These are phyloP conservation scores for Heliconius hermathena DNA, from an alignment of 1,140 invertebrate genomes.

Conservation along the genomic window DNA sequence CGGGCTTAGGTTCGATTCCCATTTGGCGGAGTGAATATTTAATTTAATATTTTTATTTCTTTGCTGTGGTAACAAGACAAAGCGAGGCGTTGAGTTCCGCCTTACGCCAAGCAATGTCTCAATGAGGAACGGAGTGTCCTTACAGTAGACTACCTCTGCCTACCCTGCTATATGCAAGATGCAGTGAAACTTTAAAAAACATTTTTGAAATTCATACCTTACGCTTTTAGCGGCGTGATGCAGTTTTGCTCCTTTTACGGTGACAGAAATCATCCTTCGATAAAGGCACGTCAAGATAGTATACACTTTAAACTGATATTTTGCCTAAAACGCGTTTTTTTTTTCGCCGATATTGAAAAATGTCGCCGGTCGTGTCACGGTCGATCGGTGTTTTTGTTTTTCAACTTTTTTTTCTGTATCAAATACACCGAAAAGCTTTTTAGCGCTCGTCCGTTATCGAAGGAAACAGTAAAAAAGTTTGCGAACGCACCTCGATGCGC, in stretches of 20 bases:
- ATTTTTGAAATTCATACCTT: slow-evolving; percentile 58
- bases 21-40: not conserved
- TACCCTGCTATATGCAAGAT: not conserved
- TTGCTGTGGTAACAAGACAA: not conserved
- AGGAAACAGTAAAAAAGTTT: slow-evolving; percentile 62
- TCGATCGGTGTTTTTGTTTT: slow-evolving; percentile 52
- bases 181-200: not conserved
- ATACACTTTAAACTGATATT: slow-evolving; percentile 56
- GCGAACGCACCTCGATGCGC: slow-evolving; percentile 49
- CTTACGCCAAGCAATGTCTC: not conserved
- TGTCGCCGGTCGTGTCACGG: slow-evolving; percentile 70
- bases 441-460: slow-evolving; percentile 70
- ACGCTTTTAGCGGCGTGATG: slow-evolving; percentile 51
- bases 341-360: slow-evolving; percentile 73
- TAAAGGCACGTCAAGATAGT: slow-evolving; percentile 49
- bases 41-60: not conserved
- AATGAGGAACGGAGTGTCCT: not conserved
- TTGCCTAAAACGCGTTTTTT: slow-evolving; percentile 64
- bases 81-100: not conserved
- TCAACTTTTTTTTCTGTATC: slow-evolving; percentile 46
- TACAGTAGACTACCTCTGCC: not conserved
- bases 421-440: slow-evolving; percentile 79
- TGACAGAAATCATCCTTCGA: slow-evolving; percentile 52
- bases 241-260: slow-evolving; percentile 47
- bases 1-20: not conserved